These are phyloP conservation scores for Drosophila lini DNA, from an alignment of 1,140 invertebrate species.

Conservation along the genomic window DNA sequence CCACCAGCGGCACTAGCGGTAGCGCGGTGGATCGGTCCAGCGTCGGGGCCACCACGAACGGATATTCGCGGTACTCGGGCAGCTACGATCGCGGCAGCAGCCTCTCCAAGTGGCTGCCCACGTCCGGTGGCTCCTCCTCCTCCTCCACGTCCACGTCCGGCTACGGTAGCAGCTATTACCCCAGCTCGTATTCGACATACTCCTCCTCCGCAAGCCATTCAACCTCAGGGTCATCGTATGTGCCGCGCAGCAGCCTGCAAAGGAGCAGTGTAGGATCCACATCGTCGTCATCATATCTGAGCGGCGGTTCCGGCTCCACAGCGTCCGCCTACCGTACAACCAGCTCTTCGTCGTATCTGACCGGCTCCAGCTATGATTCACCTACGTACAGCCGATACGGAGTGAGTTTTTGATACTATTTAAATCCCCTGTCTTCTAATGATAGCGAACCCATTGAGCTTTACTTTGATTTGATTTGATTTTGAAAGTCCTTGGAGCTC, in stretches of 20 bases:
- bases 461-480: conserved; percentile 5
- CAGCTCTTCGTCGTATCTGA: conserved; percentile 63
- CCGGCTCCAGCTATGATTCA: conserved; percentile 74
- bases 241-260: conserved; percentile 53
- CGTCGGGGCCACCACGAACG: conserved; percentile 55
- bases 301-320: conserved; percentile 55
- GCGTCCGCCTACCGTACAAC: conserved; percentile 67
- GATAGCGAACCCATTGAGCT: conserved; percentile 15
- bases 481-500: conserved; percentile 5
- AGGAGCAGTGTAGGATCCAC: conserved; percentile 63
- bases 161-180: conserved; percentile 62
- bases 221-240: conserved; percentile 39
- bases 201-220: conserved; percentile 21
- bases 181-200: conserved; percentile 61
- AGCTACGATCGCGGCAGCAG: conserved; percentile 76
- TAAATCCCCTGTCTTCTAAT: not conserved
- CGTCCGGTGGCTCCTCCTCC: conserved; percentile 49
- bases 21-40: conserved; percentile 34
- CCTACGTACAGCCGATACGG: conserved; percentile 79
- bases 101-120: conserved; percentile 69
- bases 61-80: conserved; percentile 61
- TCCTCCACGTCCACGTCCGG: conserved; percentile 48
- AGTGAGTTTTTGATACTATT: conserved; percentile 61
- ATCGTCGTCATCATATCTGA: conserved; percentile 57
- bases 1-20: conserved; percentile 43